Evolutionary conservation across 2,888 invertebrate genomes (phyloP).

Genomic region (Nyleta sp.): DNA sequence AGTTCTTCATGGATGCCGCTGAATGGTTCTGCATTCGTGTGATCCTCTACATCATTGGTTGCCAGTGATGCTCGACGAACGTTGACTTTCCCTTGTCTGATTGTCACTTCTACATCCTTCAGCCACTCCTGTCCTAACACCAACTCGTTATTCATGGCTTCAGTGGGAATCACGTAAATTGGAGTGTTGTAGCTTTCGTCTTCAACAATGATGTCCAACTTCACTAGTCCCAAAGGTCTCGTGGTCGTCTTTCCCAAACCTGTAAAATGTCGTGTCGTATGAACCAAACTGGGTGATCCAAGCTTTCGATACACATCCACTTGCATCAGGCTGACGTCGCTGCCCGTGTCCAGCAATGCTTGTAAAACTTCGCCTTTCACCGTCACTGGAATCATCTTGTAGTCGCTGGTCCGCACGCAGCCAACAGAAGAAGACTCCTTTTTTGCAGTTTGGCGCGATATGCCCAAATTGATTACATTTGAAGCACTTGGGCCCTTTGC

Average conservation of each 20-base stretch:
- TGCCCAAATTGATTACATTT: conserved; percentile 66
- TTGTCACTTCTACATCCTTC: conserved; percentile 27
- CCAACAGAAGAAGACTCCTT: background rate
- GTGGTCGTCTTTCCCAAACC: conserved; percentile 18
- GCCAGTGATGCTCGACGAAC: background rate
- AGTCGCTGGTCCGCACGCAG: background rate
- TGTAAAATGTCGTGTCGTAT: background rate
- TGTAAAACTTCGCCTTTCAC: conserved; percentile 25
- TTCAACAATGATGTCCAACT: conserved; percentile 6
- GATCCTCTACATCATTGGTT: background rate
- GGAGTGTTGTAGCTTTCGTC: conserved; percentile 24
- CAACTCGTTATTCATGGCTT: conserved; percentile 23
- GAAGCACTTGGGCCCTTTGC: conserved; percentile 66
- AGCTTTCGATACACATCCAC: conserved; percentile 29
- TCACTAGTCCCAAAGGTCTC: conserved; percentile 11
- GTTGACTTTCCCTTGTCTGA: conserved; percentile 18
- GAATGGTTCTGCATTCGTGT: background rate
- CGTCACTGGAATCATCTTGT: conserved; percentile 13
- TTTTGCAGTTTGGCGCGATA: conserved; percentile 4
- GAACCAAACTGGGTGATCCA: conserved; percentile 11
- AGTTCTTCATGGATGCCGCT: background rate
- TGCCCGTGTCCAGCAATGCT: conserved; percentile 46
- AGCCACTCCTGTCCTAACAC: conserved; percentile 33
- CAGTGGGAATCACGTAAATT: conserved; percentile 29
- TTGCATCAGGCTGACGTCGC: conserved; percentile 46